These are phyloP conservation scores for Glomeris marginata DNA, from an alignment of 2,888 invertebrate species.

Conservation along the genomic window DNA sequence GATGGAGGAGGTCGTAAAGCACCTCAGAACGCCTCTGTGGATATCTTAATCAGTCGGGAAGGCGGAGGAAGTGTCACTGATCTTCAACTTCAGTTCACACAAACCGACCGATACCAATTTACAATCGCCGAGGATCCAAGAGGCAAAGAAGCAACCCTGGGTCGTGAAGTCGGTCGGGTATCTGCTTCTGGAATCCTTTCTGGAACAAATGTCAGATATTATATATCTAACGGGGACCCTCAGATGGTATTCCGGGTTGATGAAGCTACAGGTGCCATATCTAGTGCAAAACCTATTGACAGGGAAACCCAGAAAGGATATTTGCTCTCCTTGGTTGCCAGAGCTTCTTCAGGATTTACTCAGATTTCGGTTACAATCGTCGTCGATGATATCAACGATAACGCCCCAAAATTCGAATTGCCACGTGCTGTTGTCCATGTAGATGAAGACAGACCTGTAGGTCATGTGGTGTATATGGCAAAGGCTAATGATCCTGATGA, in stretches of 20 bases:
- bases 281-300: slow-evolving; percentile 62
- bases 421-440: slow-evolving; percentile 64
- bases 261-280: slow-evolving; percentile 58
- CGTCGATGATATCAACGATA: slow-evolving; percentile 78
- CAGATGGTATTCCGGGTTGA: slow-evolving; percentile 64
- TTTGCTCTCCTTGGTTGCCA: slow-evolving; percentile 62
- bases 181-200: slow-evolving; percentile 25
- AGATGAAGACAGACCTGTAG: slow-evolving; percentile 80
- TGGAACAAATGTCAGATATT: slow-evolving; percentile 42
- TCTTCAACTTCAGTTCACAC: slow-evolving; percentile 56
- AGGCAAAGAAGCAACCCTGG: slow-evolving; percentile 40
- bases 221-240: slow-evolving; percentile 65
- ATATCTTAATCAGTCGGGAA: slow-evolving; percentile 20
- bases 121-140: slow-evolving; percentile 67
- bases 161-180: slow-evolving; percentile 63
- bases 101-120: slow-evolving; percentile 58
- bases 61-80: slow-evolving; percentile 32
- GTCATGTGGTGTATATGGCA: slow-evolving; percentile 79
- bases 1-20: slow-evolving; percentile 64
- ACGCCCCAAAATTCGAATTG: slow-evolving; percentile 60
- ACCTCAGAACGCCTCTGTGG: slow-evolving; percentile 53
- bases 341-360: slow-evolving; percentile 57
- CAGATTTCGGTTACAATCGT: slow-evolving; percentile 64
- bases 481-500: slow-evolving; percentile 74
- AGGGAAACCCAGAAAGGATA: slow-evolving; percentile 64